These are phyloP conservation scores for Phyllotreta cruciferae DNA, from an alignment of 2,888 invertebrate species.

Conservation along the genomic window DNA sequence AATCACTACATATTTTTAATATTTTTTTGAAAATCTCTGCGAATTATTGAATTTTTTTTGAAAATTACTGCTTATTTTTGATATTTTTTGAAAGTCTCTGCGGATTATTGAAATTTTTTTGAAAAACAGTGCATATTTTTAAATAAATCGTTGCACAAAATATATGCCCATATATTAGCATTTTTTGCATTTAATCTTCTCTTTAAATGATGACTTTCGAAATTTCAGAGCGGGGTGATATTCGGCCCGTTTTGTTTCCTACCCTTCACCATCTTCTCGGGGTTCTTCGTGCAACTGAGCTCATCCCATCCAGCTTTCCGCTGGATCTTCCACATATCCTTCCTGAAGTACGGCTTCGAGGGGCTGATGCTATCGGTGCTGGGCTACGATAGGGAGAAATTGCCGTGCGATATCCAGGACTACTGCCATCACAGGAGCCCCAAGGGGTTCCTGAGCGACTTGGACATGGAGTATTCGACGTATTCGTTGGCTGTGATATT, in stretches of 20 bases:
- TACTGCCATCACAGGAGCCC: conserved; percentile 81
- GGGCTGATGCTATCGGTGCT: conserved; percentile 83
- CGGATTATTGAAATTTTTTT: too few species aligned
- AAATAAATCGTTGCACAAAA: too few species aligned
- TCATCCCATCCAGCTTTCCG: conserved; percentile 80
- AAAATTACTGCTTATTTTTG: too few species aligned
- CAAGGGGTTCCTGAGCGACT: conserved; percentile 73
- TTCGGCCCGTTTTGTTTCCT: conserved; percentile 87
- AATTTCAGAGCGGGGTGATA: conserved; percentile 89
- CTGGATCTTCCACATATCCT: conserved; percentile 89
- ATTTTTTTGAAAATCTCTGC: too few species aligned
- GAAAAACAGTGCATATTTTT: too few species aligned
- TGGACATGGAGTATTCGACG: conserved; percentile 73
- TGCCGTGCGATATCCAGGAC: conserved; percentile 72
- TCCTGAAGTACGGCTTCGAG: conserved; percentile 87
- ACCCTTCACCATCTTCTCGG: conserved; percentile 90
- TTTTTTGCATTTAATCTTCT: too few species aligned
- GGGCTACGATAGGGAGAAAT: conserved; percentile 77
- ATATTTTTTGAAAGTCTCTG: too few species aligned
- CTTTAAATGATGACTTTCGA: too few species aligned
- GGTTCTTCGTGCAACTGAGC: conserved; percentile 86
- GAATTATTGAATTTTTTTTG: too few species aligned
- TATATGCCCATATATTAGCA: too few species aligned
- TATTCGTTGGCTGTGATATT: conserved; percentile 72
- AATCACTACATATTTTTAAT: too few species aligned